Percentiles rank a stretch among this genome's conserved stretches.
Conservation (phyloP, 2,113 vertebrate species). For the sheep (Ovis aries) region DNA sequence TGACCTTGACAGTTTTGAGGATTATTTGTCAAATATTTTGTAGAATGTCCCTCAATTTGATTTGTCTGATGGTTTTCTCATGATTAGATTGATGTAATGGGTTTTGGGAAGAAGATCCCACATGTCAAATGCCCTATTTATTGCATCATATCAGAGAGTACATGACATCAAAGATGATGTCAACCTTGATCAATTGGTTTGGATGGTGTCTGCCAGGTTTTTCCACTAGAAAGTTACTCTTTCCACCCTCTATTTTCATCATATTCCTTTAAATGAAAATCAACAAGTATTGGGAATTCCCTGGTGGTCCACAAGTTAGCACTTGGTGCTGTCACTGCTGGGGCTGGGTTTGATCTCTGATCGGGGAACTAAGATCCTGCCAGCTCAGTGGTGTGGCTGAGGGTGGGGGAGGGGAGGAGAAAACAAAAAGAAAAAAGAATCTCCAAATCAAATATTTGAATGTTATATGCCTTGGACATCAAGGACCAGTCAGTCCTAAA, state of each 20-base stretch:
- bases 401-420: not conserved
- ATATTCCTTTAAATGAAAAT: not conserved
- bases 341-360: not conserved
- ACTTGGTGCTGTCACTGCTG: not conserved
- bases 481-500: not conserved
- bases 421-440: not conserved
- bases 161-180: not conserved
- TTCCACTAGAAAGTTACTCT: not conserved
- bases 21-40: conserved; percentile 10
- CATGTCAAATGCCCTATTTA: not conserved
- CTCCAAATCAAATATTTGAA: not conserved
- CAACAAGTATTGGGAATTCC: not conserved
- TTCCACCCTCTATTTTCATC: not conserved
- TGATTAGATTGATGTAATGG: not conserved
- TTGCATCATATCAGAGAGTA: not conserved
- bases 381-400: not conserved
- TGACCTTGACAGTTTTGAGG: not conserved
- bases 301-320: not conserved
- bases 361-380: not conserved
- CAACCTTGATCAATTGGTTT: not conserved
- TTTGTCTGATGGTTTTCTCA: not conserved
- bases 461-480: not conserved
- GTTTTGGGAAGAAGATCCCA: not conserved
- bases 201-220: not conserved
- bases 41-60: not conserved